These are phyloP conservation scores for Callopanchax toddi DNA, from an alignment of 2,113 vertebrate species.

Conservation along the genomic window DNA sequence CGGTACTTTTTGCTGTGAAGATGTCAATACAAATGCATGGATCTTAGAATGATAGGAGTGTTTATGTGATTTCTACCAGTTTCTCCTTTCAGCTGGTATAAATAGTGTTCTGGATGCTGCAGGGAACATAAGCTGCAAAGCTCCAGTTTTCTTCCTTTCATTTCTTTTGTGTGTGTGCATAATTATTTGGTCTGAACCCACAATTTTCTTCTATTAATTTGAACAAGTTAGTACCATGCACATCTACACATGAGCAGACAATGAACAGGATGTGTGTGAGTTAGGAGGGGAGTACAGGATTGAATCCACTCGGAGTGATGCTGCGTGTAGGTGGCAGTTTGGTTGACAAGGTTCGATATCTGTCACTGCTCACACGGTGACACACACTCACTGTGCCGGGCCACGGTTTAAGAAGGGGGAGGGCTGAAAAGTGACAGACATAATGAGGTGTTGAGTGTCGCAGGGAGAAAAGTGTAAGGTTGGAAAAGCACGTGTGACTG, in stretches of 20 bases:
- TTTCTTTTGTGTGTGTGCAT: conserved; percentile 8
- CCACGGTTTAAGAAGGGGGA: conserved; percentile 1
- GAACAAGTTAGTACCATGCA: conserved; percentile 22
- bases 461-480: conserved; percentile 14
- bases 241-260: conserved; percentile 5
- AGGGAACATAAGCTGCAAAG: background rate
- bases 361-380: conserved; percentile 1
- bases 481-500: conserved; percentile 31
- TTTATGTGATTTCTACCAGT: conserved; percentile 25
- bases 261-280: background rate
- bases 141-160: conserved; percentile 13
- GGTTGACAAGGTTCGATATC: conserved; percentile 31
- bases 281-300: background rate
- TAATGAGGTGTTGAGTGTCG: conserved; percentile 31
- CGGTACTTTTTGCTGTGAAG: conserved; percentile 26
- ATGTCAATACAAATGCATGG: conserved; percentile 20
- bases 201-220: conserved; percentile 14
- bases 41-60: background rate
- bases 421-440: conserved; percentile 18
- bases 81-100: conserved; percentile 23
- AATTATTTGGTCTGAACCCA: conserved; percentile 4
- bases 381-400: background rate
- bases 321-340: background rate
- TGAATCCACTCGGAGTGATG: conserved; percentile 6
- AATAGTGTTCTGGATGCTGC: conserved; percentile 11